phyloP scores from a whole-genome alignment of 35 echinoderm and acorn worm genomes.

The Holothuria glaberrima region DNA sequence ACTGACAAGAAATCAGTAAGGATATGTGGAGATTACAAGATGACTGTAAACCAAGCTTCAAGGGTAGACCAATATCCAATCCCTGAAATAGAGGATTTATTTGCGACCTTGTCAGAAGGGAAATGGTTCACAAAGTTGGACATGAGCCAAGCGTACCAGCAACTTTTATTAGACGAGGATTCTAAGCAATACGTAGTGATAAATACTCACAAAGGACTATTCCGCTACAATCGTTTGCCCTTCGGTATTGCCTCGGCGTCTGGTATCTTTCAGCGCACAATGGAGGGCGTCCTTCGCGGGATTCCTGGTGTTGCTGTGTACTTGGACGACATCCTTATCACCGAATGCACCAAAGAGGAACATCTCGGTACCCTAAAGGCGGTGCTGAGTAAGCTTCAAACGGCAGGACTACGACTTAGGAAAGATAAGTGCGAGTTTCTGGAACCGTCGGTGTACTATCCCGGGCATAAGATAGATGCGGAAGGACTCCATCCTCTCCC shows the following conservation, averaged over 20 bases:
- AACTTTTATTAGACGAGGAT: slow-evolving; percentile 45
- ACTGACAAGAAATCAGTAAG: slow-evolving; percentile 25
- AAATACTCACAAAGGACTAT: slow-evolving; percentile 66
- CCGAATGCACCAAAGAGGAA: slow-evolving; percentile 21
- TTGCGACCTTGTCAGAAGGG: slow-evolving; percentile 34
- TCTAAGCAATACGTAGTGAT: slow-evolving; percentile 36
- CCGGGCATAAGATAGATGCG: slow-evolving; percentile 58
- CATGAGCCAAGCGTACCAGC: slow-evolving; percentile 48
- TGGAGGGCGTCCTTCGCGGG: slow-evolving; percentile 49
- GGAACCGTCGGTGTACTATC: slow-evolving; percentile 30
- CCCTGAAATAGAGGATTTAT: slow-evolving; percentile 65
- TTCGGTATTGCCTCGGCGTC: slow-evolving; percentile 66
- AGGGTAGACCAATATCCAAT: slow-evolving; percentile 55
- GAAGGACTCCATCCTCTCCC: slow-evolving; percentile 59
- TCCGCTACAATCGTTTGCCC: slow-evolving; percentile 56
- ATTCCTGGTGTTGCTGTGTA: background rate
- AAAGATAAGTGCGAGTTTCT: slow-evolving; percentile 50
- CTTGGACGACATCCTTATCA: slow-evolving; percentile 68
- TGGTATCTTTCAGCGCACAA: slow-evolving; percentile 49
- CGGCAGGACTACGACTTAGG: slow-evolving; percentile 29
- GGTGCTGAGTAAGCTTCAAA: slow-evolving; percentile 8
- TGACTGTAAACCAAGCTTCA: slow-evolving; percentile 54
- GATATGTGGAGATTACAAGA: slow-evolving; percentile 68
- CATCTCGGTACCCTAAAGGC: slow-evolving; percentile 25
- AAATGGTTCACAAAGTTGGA: slow-evolving; percentile 46